Evolutionary conservation across 2,888 invertebrate genomes (phyloP).

Genomic region (Eupithecia tripunctaria): DNA sequence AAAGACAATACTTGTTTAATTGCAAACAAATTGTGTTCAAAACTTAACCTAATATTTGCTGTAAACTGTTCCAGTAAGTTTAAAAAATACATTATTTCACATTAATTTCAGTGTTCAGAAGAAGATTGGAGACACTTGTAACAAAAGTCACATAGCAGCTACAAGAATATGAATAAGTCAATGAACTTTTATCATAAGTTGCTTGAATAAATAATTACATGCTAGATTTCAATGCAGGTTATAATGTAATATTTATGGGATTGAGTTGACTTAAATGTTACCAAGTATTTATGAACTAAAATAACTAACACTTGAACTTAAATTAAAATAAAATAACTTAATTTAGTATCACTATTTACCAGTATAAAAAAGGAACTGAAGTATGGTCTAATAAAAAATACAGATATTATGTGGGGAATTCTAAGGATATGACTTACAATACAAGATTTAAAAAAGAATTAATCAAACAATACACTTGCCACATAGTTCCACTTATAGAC

Average conservation of each 20-base stretch:
- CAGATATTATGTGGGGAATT: constrained; percentile 54
- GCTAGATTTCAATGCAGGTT: neutral
- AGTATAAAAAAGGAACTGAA: constrained; percentile 75
- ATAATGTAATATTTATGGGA: neutral
- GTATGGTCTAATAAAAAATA: constrained; percentile 50
- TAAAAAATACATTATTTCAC: constrained; percentile 45
- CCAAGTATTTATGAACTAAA: constrained; percentile 4
- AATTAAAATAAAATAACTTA: constrained; percentile 58
- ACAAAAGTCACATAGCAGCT: constrained; percentile 33
- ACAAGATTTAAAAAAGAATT: too few relatives aligned
- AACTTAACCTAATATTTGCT: constrained; percentile 9
- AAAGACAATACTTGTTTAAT: constrained; percentile 37
- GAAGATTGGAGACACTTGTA: constrained; percentile 36
- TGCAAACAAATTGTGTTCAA: constrained; percentile 32
- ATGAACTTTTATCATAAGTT: constrained; percentile 47
- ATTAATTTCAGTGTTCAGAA: constrained; percentile 28
- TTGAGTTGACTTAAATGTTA: constrained; percentile 33
- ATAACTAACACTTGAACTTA: neutral
- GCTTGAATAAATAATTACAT: neutral
- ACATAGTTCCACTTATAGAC: too few relatives aligned
- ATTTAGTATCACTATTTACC: constrained; percentile 81
- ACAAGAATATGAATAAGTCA: constrained; percentile 40
- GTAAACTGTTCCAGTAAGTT: constrained; percentile 13
- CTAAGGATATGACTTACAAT: neutral
- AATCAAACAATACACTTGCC: neutral